These are phyloP conservation scores for Carterocephalus palaemon DNA, from an alignment of 2,888 invertebrate species.

Conservation along the genomic window DNA sequence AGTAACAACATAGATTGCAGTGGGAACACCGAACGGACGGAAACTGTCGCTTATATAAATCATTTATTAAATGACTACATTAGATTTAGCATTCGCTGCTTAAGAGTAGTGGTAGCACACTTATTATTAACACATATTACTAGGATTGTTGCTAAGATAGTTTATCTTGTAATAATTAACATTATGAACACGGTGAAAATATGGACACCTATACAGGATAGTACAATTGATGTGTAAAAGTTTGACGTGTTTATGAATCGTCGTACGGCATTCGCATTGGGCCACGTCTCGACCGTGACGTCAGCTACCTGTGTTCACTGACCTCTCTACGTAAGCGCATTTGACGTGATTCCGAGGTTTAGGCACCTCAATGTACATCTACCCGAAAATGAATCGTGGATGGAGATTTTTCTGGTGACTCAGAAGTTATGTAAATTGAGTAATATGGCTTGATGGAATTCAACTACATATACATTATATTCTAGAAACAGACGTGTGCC, in stretches of 20 bases:
- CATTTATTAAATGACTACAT: no score
- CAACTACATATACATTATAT: slow-evolving; percentile 12
- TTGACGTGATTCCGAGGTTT: slow-evolving; percentile 45
- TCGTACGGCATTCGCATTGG: slow-evolving; percentile 34
- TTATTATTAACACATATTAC: no score
- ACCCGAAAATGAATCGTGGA: slow-evolving; percentile 4
- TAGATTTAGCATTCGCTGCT: no score
- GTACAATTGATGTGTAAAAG: slow-evolving; percentile 8
- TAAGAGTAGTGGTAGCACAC: no score
- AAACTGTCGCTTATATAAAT: no score
- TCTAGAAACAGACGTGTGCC: slow-evolving; percentile 12
- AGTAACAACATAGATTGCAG: no score
- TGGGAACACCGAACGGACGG: no score
- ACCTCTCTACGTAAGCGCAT: slow-evolving; percentile 45
- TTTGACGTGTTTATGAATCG: slow-evolving; percentile 25
- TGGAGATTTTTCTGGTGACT: slow-evolving; percentile 17
- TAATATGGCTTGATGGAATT: slow-evolving; percentile 16
- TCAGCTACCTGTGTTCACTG: slow-evolving; percentile 48
- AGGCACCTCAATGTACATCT: slow-evolving; percentile 17
- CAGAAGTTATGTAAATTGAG: slow-evolving; percentile 14
- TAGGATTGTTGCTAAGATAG: no score
- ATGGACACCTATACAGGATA: background rate
- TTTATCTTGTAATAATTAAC: no score
- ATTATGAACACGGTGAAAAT: background rate
- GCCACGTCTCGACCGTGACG: slow-evolving; percentile 40